Conservation (phyloP, 2,797 vertebrate species). For the Siniperca obscura region DNA sequence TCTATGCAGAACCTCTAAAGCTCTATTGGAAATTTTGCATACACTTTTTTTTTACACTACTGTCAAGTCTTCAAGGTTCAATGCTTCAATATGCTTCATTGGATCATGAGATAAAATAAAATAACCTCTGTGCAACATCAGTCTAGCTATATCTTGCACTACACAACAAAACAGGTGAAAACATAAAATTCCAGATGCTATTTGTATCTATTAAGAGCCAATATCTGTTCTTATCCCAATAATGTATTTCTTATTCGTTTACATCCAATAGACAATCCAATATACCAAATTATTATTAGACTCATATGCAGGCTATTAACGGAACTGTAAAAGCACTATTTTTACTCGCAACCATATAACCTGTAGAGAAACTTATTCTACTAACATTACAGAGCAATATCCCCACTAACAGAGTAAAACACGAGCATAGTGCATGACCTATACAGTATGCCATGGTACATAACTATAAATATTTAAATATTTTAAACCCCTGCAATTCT, state of each 20-base stretch:
- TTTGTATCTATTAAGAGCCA: neutral
- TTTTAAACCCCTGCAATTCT: conserved; percentile 1
- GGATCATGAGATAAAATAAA: neutral
- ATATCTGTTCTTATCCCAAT: neutral
- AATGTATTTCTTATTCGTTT: neutral
- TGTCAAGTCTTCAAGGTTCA: neutral
- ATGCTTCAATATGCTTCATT: neutral
- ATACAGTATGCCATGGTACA: neutral
- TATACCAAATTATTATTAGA: neutral
- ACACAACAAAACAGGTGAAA: neutral
- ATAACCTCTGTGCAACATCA: conserved; percentile 6
- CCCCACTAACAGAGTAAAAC: neutral
- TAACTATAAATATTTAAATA: conserved; percentile 1
- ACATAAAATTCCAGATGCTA: neutral
- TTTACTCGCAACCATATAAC: neutral
- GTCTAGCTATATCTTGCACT: neutral
- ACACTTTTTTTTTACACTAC: neutral
- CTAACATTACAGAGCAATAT: neutral
- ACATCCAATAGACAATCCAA: neutral
- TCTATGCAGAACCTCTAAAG: no score
- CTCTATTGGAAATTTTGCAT: no score
- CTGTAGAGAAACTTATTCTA: conserved; percentile 14
- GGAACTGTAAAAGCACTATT: neutral
- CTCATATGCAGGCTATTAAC: neutral
- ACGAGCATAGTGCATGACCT: neutral